phyloP scores from a whole-genome alignment of 2,888 invertebrate genomes.

The Drosophila borborema region DNA sequence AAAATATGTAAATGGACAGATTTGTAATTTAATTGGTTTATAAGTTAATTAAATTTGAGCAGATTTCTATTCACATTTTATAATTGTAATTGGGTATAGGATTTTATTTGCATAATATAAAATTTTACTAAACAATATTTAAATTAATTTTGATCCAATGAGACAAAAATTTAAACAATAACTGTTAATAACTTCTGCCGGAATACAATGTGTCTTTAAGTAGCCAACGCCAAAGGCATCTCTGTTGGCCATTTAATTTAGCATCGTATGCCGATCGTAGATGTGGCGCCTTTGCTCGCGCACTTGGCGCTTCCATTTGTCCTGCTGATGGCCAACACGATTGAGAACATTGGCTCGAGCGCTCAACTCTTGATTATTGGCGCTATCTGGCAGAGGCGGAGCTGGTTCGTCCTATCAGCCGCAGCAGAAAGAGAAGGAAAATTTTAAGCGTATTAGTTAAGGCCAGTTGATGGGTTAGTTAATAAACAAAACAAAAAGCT shows the following conservation, averaged over 20 bases:
- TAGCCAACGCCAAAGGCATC: conserved; percentile 45
- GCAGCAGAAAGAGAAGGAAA: conserved; percentile 36
- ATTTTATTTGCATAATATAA: conserved; percentile 45
- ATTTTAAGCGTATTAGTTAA: conserved; percentile 47
- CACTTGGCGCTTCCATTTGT: conserved; percentile 98
- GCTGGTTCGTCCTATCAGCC: conserved; percentile 86
- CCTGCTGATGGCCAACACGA: conserved; percentile 97
- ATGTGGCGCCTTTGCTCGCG: conserved; percentile 93
- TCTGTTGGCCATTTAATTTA: conserved; percentile 89
- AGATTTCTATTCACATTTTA: neutral
- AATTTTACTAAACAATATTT: conserved; percentile 51
- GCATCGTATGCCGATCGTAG: conserved; percentile 98
- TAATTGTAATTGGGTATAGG: conserved; percentile 28
- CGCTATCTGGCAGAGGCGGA: conserved; percentile 86
- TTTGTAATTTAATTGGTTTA: neutral
- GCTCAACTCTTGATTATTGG: conserved; percentile 90
- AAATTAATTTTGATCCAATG: conserved; percentile 62
- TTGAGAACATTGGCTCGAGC: conserved; percentile 93
- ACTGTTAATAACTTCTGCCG: conserved; percentile 36
- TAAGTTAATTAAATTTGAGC: neutral
- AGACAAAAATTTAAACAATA: conserved; percentile 32
- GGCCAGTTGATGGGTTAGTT: conserved; percentile 6
- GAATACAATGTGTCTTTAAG: conserved; percentile 68
- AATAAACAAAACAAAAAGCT: conserved; percentile 13
- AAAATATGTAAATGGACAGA: neutral